Base-by-base conservation (phyloP, 2,797 vertebrate species). In the Thripadectes ignobilis region DNA sequence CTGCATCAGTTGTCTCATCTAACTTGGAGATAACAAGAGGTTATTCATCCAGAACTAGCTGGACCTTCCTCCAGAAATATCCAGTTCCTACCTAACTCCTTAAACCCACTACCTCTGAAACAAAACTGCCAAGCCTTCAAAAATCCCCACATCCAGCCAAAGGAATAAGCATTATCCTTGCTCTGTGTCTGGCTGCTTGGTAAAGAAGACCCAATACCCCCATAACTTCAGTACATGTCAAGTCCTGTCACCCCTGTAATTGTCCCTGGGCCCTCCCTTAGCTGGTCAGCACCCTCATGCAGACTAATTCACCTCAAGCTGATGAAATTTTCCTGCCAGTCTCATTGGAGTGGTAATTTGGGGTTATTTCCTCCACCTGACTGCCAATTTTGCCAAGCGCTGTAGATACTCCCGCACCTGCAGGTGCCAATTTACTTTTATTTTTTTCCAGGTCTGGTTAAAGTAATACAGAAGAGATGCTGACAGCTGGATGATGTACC, bases 261-360 rank as follows among this genome's bases (percentile, higher is more conserved):
- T 59, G 49, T 12, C 26, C 30, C 69, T 12, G 45, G 21, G 45
- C 45, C 45, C 45, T 12, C 21, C 30, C 69, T 0, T 0, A 1
- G 18, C 15, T 74, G 15, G 13, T 55, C 45, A 11, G 78, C 24
- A 75, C 45, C 15, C 29, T 11, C 9, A 21, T 4, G 1, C 38
- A 45, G 3, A 14, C 32, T 71, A 54, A 63, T 67, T 59, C 7
- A 59, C 39, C 22, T n/a, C 22, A 5, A 36, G 13, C 9, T 51
- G 66, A 23, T 58, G 14, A 74, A 59, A 7, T 85, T 63, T 41
- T 7, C n/a, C 57, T 49, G 26, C 15, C 5, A 9, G 14, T 32
- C 52, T 63, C 52, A 34, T 3, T 15, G 29, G 48, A 38, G 1
- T 22, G 14, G 38, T 38, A 51, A 66, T 66, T 54, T 71, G 34